phyloP scores from a whole-genome alignment of 2,113 vertebrate species.

The Rhinolophus sinicus region DNA sequence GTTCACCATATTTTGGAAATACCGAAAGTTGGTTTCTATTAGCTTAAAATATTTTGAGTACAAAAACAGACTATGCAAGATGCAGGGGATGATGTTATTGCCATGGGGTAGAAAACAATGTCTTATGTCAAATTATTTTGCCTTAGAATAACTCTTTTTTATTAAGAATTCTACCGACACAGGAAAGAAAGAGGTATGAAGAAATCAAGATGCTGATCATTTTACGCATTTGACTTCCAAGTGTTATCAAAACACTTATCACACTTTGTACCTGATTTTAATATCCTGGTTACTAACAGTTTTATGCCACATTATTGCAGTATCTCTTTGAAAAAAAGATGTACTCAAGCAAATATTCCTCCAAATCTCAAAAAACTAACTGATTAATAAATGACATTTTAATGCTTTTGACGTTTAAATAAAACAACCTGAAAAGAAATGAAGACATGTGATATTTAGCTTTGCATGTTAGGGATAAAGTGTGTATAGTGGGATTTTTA shows the following conservation, averaged over 20 bases:
- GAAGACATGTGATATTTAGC: not conserved
- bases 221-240: not conserved
- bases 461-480: not conserved
- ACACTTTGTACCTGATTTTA: not conserved
- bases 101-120: not conserved
- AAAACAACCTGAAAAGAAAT: not conserved
- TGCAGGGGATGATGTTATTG: not conserved
- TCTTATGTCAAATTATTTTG: not conserved
- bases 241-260: not conserved
- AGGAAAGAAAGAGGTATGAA: not conserved
- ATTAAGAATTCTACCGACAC: not conserved
- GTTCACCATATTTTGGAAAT: not conserved
- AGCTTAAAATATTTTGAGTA: not conserved
- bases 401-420: not conserved
- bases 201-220: not conserved
- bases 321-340: not conserved
- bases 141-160: not conserved
- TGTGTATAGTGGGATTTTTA: not conserved
- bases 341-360: not conserved
- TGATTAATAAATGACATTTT: not conserved
- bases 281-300: not conserved
- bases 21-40: not conserved
- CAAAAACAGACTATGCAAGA: not conserved
- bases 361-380: not conserved
- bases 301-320: not conserved